Evolutionary conservation across 2,113 vertebrate species (phyloP).

Genomic region (Rhea americana): DNA sequence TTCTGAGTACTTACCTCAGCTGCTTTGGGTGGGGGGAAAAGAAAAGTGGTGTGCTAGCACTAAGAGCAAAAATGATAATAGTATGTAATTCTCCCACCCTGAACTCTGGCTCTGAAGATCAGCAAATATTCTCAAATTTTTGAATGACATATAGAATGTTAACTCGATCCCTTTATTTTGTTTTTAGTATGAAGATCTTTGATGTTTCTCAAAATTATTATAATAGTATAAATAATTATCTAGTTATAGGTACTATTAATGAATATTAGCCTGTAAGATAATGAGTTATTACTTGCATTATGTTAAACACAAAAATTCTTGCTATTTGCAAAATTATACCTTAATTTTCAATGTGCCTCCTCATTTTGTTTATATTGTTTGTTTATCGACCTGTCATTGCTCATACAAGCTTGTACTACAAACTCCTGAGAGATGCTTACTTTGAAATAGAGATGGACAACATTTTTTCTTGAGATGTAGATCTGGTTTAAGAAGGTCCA

Average conservation of each 20-base stretch:
- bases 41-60: neutral
- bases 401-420: neutral
- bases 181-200: neutral
- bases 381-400: neutral
- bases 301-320: neutral
- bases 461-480: neutral
- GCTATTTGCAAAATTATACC: neutral
- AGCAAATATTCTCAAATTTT: neutral
- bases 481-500: neutral
- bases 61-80: neutral
- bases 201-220: neutral
- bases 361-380: neutral
- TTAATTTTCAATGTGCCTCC: neutral
- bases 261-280: neutral
- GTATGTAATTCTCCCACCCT: neutral
- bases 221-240: neutral
- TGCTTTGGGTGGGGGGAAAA: neutral
- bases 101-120: neutral
- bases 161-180: neutral
- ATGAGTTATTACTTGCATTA: neutral
- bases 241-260: neutral
- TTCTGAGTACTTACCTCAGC: neutral
- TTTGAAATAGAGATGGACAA: neutral
- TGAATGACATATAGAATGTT: neutral
- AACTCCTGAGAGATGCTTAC: neutral